phyloP scores from a whole-genome alignment of 2,113 vertebrate species.

The Dasyornis broadbenti region DNA sequence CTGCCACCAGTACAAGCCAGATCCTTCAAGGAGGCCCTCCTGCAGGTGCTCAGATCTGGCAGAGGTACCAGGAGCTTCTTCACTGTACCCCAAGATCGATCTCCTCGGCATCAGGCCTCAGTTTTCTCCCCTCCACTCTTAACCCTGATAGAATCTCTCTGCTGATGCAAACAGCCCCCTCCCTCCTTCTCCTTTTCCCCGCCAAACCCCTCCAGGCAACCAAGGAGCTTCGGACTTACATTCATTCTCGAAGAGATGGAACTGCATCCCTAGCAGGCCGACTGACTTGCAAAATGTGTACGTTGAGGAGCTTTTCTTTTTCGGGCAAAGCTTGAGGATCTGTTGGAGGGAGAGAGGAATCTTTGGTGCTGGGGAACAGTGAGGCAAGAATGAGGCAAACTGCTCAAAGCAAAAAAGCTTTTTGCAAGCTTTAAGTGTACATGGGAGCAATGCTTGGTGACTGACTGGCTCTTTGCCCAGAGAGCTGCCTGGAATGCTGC shows the following conservation, averaged over 20 bases:
- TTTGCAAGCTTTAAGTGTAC: not conserved
- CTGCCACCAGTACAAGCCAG: not conserved
- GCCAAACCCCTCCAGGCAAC: not conserved
- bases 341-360: constrained; percentile 47
- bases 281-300: constrained; percentile 97
- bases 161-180: not conserved
- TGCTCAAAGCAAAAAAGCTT: not conserved
- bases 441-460: not conserved
- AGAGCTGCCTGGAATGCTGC: not conserved
- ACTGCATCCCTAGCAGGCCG: constrained; percentile 94
- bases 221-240: constrained; percentile 76
- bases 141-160: not conserved
- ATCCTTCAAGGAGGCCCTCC: not conserved
- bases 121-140: not conserved
- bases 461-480: not conserved
- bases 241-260: constrained; percentile 96
- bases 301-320: constrained; percentile 95
- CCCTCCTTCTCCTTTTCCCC: not conserved
- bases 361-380: not conserved
- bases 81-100: not conserved
- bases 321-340: constrained; percentile 97
- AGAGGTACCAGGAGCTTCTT: not conserved
- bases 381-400: not conserved
- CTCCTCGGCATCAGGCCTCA: not conserved
- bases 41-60: not conserved